These are phyloP conservation scores for Actinopyga echinites DNA, from an alignment of 53 echinoderm and acorn worm genomes.

Conservation along the genomic window DNA sequence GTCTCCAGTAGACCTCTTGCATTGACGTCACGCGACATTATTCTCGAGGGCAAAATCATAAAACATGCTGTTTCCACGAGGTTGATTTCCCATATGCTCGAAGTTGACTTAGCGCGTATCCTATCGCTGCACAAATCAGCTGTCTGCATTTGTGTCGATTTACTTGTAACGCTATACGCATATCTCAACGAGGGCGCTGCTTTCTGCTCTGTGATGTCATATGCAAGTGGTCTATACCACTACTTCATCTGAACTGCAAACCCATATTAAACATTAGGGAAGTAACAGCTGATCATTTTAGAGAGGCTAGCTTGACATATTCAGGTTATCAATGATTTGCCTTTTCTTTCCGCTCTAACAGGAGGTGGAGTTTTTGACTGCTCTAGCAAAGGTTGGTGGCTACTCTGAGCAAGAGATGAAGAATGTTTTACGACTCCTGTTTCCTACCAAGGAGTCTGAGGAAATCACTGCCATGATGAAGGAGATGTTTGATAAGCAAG, in stretches of 20 bases:
- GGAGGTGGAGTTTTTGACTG: constrained; percentile 83
- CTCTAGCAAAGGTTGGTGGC: constrained; percentile 76
- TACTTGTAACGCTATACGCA: too few relatives aligned
- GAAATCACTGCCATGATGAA: constrained; percentile 63
- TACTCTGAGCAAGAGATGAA: constrained; percentile 64
- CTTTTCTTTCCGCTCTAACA: background rate
- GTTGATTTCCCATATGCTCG: too few relatives aligned
- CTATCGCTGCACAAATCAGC: too few relatives aligned
- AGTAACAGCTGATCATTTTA: too few relatives aligned
- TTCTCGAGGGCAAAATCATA: too few relatives aligned
- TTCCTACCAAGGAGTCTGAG: constrained; percentile 71
- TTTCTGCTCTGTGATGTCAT: too few relatives aligned
- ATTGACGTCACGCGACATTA: too few relatives aligned
- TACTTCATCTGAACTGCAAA: background rate
- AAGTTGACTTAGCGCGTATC: too few relatives aligned
- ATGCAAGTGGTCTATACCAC: too few relatives aligned
- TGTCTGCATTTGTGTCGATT: too few relatives aligned
- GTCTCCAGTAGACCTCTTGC: background rate
- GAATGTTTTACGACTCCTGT: constrained; percentile 71
- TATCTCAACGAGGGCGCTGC: too few relatives aligned
- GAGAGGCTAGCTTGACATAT: background rate
- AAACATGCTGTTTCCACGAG: too few relatives aligned
- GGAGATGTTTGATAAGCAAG: constrained; percentile 60
- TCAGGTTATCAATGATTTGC: background rate
- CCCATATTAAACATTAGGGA: background rate